Evolutionary conservation across 2,888 invertebrate genomes (phyloP).

Genomic region (Rhagium mordax): DNA sequence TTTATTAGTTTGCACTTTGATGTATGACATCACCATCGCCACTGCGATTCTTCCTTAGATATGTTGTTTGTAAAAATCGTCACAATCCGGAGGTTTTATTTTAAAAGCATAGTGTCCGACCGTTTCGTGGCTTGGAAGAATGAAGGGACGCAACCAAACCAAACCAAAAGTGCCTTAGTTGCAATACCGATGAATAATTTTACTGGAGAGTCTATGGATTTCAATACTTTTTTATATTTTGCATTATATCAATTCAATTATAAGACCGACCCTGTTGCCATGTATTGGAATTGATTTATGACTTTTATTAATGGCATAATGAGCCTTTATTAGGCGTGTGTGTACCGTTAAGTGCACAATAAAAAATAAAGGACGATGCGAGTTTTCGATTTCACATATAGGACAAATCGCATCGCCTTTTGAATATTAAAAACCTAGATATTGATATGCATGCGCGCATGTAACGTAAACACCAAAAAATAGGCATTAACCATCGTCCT

Average conservation of each 20-base stretch:
- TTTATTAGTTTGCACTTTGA: neutral
- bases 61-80: no score
- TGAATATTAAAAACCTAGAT: conserved; percentile 15
- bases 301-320: conserved; percentile 23
- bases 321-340: neutral
- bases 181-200: no score
- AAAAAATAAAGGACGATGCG: neutral
- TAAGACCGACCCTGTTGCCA: neutral
- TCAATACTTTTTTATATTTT: no score
- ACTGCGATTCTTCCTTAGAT: neutral
- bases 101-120: no score
- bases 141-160: no score
- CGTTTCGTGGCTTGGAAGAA: no score
- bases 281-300: conserved; percentile 30
- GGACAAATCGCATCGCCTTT: neutral
- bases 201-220: no score
- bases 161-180: no score
- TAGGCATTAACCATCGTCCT: neutral
- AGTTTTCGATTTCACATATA: neutral
- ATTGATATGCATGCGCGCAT: neutral
- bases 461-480: neutral
- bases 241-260: neutral
- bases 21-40: conserved; percentile 6
- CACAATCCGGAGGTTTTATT: no score
- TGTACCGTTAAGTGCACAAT: neutral